phyloP scores from a whole-genome alignment of 2,797 vertebrate species.

The Amblyraja radiata region DNA sequence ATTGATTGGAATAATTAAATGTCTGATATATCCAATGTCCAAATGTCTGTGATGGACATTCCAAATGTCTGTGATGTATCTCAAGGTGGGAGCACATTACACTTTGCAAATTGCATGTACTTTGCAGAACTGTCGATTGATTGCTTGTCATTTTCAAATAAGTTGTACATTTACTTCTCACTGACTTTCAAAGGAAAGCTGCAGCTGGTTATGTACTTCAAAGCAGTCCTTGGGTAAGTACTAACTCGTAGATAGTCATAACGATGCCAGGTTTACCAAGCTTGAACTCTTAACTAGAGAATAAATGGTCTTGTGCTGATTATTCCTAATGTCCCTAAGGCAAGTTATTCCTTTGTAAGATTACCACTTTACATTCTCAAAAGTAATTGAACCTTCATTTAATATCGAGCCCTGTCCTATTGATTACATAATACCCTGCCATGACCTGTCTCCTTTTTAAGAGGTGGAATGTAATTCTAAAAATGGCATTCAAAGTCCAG shows the following conservation, averaged over 20 bases:
- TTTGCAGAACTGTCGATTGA: background rate
- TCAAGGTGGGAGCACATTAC: background rate
- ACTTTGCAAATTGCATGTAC: background rate
- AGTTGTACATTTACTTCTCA: background rate
- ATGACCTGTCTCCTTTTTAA: background rate
- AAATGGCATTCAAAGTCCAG: background rate
- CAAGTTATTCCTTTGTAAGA: too few species aligned
- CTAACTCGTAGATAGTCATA: background rate
- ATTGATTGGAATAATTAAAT: background rate
- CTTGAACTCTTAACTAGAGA: background rate
- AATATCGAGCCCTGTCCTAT: background rate
- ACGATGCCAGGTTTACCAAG: background rate
- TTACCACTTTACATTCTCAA: too few species aligned
- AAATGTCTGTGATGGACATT: background rate
- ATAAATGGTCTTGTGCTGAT: background rate
- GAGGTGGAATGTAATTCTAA: background rate
- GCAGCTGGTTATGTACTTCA: background rate
- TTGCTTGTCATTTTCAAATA: background rate
- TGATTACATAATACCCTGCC: background rate
- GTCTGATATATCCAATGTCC: too few species aligned
- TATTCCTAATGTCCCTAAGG: background rate
- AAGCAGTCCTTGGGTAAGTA: too few species aligned
- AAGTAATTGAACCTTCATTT: too few species aligned
- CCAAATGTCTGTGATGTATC: background rate
- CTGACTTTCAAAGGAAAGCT: background rate